Evolutionary conservation across 2,113 vertebrate species (phyloP).

Genomic region (Sinosuthora webbiana): DNA sequence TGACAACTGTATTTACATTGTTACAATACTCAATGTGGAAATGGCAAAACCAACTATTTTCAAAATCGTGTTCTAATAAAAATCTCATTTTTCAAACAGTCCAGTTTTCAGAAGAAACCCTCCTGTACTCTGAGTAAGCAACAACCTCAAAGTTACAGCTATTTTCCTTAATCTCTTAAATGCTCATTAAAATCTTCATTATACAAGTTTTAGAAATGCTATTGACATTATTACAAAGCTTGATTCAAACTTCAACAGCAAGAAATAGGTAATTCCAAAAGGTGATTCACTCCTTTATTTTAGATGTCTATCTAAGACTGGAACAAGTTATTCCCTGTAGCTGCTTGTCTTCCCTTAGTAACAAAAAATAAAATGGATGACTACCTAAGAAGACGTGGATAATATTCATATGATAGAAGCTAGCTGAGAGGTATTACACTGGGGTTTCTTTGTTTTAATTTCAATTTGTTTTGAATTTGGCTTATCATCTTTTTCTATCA

Average conservation of each 20-base stretch:
- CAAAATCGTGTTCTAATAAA: not conserved
- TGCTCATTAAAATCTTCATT: not conserved
- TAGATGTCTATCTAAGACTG: not conserved
- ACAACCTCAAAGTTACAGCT: not conserved
- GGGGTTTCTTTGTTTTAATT: not conserved
- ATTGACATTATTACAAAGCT: not conserved
- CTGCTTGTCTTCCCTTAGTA: not conserved
- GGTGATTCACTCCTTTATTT: not conserved
- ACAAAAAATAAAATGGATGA: not conserved
- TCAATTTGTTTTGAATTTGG: not conserved
- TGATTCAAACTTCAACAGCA: not conserved
- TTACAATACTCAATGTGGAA: not conserved
- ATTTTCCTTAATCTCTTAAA: not conserved
- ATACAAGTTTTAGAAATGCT: not conserved
- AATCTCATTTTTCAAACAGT: not conserved
- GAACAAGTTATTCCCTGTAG: not conserved
- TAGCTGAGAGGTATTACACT: not conserved
- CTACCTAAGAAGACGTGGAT: not conserved
- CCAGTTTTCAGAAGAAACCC: not conserved
- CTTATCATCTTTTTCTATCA: not conserved
- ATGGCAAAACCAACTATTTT: not conserved
- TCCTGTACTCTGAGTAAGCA: not conserved
- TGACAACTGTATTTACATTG: not conserved
- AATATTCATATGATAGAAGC: not conserved
- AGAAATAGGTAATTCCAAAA: not conserved